Conservation (phyloP, 2,113 vertebrate species). For the Bubo scandiacus region DNA sequence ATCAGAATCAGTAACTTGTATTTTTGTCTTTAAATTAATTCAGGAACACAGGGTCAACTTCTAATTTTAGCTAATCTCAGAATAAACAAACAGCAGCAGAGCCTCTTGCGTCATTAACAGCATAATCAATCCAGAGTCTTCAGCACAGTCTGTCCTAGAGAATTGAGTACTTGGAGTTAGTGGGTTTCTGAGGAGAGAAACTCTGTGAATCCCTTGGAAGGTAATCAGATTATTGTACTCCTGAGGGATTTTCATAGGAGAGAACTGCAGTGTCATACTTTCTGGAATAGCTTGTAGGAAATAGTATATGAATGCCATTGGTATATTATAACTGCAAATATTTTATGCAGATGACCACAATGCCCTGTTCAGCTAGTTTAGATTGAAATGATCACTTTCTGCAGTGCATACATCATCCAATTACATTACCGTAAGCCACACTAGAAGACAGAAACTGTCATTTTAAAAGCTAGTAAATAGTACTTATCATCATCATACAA, state of each 20-base stretch:
- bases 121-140: conserved; percentile 16
- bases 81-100: conserved; percentile 10
- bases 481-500: not conserved
- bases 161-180: not conserved
- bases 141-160: not conserved
- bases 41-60: not conserved
- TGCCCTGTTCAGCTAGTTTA: not conserved
- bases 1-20: not conserved
- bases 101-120: not conserved
- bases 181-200: not conserved
- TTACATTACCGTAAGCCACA: not conserved
- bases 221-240: not conserved
- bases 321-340: not conserved
- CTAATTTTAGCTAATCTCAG: conserved; percentile 41
- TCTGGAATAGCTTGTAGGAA: not conserved
- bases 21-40: conserved; percentile 6
- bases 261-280: not conserved
- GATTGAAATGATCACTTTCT: not conserved
- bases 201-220: not conserved
- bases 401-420: not conserved
- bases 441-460: not conserved
- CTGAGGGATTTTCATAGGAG: not conserved
- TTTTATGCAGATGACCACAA: not conserved
- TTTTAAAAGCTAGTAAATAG: not conserved
- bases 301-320: not conserved